Conservation (phyloP, 30 jellyfish, hydroid and myxozoan genomes). For the Calvadosia cruxmelitensis region DNA sequence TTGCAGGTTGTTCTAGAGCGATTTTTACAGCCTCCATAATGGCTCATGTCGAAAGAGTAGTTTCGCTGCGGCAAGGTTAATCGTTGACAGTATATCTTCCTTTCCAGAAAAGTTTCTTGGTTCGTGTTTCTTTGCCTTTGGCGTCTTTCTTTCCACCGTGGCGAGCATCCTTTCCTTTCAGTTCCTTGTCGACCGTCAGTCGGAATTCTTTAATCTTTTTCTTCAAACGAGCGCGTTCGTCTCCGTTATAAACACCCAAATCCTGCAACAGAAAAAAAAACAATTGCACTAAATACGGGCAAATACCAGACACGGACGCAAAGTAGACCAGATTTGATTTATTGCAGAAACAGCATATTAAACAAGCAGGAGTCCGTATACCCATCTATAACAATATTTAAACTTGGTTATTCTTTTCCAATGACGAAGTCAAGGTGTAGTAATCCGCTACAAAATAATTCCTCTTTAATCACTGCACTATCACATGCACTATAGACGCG, state of each 20-base stretch:
- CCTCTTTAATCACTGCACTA: too few relatives aligned
- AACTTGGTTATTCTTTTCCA: too few relatives aligned
- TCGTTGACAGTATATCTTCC: conserved; percentile 76
- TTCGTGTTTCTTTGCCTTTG: conserved; percentile 26
- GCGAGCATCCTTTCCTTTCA: conserved; percentile 35
- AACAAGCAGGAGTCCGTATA: too few relatives aligned
- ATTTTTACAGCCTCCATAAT: too few relatives aligned
- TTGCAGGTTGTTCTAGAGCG: too few relatives aligned
- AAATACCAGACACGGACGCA: neutral
- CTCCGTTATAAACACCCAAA: conserved; percentile 53
- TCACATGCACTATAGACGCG: too few relatives aligned
- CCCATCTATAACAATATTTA: too few relatives aligned
- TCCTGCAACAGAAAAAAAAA: conserved; percentile 28
- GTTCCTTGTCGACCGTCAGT: conserved; percentile 15
- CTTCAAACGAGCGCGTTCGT: conserved; percentile 64
- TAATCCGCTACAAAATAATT: too few relatives aligned
- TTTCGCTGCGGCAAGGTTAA: too few relatives aligned
- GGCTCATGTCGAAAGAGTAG: too few relatives aligned
- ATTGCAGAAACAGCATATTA: too few relatives aligned
- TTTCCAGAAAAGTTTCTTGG: conserved; percentile 63
- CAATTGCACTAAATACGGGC: neutral
- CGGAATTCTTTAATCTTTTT: conserved; percentile 59
- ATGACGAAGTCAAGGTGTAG: too few relatives aligned
- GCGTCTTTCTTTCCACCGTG: conserved; percentile 27
- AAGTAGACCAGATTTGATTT: neutral